Evolutionary conservation across 2,113 vertebrate species (phyloP).

Genomic region (Sinocyclocheilus maitianheensis): DNA sequence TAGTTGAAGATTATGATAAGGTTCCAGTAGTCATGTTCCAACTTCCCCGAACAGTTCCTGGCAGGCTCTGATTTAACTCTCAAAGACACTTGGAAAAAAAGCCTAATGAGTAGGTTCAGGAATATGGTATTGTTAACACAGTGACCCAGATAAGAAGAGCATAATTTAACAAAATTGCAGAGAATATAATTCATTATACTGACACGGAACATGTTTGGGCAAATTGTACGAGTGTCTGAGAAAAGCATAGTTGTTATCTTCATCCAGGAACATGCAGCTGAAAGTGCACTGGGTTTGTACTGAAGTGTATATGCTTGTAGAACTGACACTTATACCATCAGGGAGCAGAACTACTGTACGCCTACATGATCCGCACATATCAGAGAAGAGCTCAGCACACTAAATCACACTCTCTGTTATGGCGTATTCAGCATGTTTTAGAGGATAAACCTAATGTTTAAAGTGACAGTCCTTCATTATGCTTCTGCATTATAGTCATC

Average conservation of each 20-base stretch:
- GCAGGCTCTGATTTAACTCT: background rate
- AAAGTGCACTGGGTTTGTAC: conserved; percentile 44
- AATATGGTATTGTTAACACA: conserved; percentile 34
- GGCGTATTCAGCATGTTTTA: background rate
- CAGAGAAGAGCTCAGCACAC: background rate
- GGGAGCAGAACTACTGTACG: background rate
- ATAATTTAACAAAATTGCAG: conserved; percentile 45
- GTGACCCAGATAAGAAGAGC: conserved; percentile 63
- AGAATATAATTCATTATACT: conserved; percentile 61
- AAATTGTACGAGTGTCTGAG: conserved; percentile 42
- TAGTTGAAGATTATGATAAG: background rate
- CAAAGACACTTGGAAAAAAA: conserved; percentile 40
- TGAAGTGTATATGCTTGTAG: conserved; percentile 14
- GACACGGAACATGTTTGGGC: conserved; percentile 56
- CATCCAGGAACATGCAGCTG: conserved; percentile 40
- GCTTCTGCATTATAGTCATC: background rate
- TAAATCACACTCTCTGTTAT: background rate
- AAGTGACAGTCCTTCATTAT: background rate
- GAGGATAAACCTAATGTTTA: background rate
- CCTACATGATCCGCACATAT: background rate
- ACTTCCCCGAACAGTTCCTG: background rate
- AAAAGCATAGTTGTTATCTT: conserved; percentile 60
- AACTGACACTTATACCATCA: background rate
- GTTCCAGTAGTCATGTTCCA: conserved; percentile 12
- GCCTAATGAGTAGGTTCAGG: conserved; percentile 29